Conservation (phyloP, 2,797 vertebrate genomes). For the Vireo griseus region DNA sequence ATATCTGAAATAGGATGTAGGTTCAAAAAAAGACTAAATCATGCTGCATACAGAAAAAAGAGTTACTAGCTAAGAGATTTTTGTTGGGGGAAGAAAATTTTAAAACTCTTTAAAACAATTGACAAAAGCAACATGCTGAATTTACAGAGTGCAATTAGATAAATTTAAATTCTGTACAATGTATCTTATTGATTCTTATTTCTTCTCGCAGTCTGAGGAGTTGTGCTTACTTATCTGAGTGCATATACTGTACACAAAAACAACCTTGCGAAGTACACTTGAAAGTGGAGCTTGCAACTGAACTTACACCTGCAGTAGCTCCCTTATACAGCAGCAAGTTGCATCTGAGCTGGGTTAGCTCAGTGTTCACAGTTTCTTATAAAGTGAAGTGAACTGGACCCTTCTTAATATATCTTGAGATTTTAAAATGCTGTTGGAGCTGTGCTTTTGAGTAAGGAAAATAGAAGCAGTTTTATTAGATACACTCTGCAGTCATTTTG, state of each 20-base stretch:
- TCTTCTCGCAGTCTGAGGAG: not conserved
- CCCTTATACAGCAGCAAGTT: not conserved
- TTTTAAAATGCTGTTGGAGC: not conserved
- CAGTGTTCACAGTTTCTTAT: not conserved
- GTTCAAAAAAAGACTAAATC: not conserved
- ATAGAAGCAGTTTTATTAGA: not conserved
- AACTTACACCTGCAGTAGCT: not conserved
- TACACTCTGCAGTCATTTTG: not conserved
- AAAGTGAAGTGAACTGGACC: not conserved
- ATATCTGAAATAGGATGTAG: not conserved
- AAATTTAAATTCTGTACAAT: not conserved
- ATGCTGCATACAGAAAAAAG: not conserved
- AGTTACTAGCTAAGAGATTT: not conserved
- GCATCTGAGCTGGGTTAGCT: not conserved
- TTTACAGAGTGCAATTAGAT: not conserved
- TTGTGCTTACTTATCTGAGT: not conserved
- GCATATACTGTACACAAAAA: not conserved
- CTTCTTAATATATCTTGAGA: not conserved
- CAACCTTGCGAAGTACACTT: not conserved
- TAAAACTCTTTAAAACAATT: not conserved
- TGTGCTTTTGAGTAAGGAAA: not conserved
- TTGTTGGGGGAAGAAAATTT: not conserved
- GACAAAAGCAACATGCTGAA: not conserved
- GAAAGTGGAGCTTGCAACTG: not conserved
- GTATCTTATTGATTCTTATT: not conserved